Base-by-base conservation (phyloP, 1,140 invertebrate species). In the Whitmania pigra region DNA sequence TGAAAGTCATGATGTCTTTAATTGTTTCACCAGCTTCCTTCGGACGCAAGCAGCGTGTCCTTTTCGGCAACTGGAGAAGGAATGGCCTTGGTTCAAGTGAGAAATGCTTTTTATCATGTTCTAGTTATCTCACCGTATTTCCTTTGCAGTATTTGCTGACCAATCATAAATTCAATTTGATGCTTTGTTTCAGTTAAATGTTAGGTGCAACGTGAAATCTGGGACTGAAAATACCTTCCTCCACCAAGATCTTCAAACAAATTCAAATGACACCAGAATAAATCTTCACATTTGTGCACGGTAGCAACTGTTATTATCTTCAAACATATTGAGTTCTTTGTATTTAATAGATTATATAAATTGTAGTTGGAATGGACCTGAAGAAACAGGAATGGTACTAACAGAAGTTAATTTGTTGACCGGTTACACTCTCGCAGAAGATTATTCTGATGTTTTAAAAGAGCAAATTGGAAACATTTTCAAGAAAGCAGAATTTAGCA, bases 321-420 rank as follows among this genome's bases (percentile, higher is more conserved):
- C n/a, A n/a, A n/a, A n/a, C n/a, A n/a, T n/a, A n/a, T n/a, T 60
- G 27, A 22, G n/a, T 17, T 60, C n/a, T 17, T 4, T 22, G 4
- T 5, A 60, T 60, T 60, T 60, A n/a, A n/a, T n/a, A n/a, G n/a
- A n/a, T 13, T n/a, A 63, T 25, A 0, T 25, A 17, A 17, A 15
- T 13, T 25, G 29, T 31, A 63, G 57, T 63, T 63, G 57, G 57
- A 63, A 22, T 63, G 57, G 57, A 4, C 1, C 57, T 25, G 4
- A 63, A 63, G 57, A 22, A 63, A 63, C 57, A 13, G 57, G 57
- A 63, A 63, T 63, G 57, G 57, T 63, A 7, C 22, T 63, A n/a
- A 63, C 22, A 15, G 57, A 63, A n/a, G 18, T 63, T 6, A 63
- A 63, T 31, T 25, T 63, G 11, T 31, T 63, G 22, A 63, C 57